phyloP scores from a whole-genome alignment of 2,888 invertebrate species.

The Lepas anatifera region DNA sequence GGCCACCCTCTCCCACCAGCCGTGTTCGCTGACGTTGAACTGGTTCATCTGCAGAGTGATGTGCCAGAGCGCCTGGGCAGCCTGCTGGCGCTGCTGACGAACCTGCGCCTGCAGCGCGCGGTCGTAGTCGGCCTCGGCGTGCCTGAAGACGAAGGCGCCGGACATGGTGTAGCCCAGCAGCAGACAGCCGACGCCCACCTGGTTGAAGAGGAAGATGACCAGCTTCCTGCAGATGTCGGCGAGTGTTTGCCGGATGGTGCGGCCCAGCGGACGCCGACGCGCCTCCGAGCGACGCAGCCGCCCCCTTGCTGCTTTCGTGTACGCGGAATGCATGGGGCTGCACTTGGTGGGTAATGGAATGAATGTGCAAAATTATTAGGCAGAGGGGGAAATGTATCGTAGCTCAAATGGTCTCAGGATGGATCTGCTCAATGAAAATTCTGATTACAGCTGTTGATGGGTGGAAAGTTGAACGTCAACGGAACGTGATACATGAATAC shows the following conservation, averaged over 20 bases:
- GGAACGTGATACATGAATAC: too few relatives aligned
- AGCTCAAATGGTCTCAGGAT: too few relatives aligned
- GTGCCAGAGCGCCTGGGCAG: background rate
- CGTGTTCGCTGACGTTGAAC: background rate
- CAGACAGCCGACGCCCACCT: slow-evolving; percentile 85
- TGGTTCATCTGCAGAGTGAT: background rate
- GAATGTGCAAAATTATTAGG: too few relatives aligned
- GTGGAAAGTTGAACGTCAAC: too few relatives aligned
- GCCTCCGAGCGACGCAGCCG: background rate
- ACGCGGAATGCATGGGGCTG: slow-evolving; percentile 1
- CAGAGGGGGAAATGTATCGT: too few relatives aligned
- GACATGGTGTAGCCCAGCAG: slow-evolving; percentile 83
- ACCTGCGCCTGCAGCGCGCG: slow-evolving; percentile 10
- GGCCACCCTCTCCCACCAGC: background rate
- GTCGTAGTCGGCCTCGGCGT: slow-evolving; percentile 50
- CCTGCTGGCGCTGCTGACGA: background rate
- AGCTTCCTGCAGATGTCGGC: slow-evolving; percentile 65
- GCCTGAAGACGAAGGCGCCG: slow-evolving; percentile 85
- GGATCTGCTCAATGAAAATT: too few relatives aligned
- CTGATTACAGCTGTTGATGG: too few relatives aligned
- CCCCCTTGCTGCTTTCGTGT: background rate
- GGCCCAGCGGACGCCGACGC: background rate
- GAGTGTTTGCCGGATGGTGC: slow-evolving; percentile 30
- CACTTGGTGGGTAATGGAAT: too few relatives aligned
- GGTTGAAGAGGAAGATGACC: slow-evolving; percentile 90